Evolutionary conservation across 2,888 invertebrate species (phyloP).

Genomic region (Brenthis daphne): DNA sequence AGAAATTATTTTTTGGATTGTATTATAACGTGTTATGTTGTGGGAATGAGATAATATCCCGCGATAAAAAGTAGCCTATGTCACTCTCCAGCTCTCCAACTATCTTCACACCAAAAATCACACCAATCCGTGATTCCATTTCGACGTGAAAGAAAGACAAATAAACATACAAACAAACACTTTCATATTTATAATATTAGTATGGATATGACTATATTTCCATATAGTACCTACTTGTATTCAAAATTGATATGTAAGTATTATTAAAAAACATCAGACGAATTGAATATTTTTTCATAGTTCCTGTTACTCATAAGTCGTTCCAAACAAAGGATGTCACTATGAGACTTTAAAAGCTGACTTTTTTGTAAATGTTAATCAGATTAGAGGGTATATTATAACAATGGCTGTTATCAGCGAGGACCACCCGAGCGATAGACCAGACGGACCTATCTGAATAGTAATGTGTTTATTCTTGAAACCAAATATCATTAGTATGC

Average conservation of each 20-base stretch:
- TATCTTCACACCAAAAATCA: no score
- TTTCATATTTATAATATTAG: no score
- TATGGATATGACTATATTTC: no score
- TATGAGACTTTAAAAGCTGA: slow-evolving; percentile 29
- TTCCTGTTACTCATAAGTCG: slow-evolving; percentile 14
- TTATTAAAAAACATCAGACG: background rate
- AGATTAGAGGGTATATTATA: slow-evolving; percentile 39
- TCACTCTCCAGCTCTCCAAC: no score
- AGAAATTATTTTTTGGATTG: no score
- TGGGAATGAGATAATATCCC: no score
- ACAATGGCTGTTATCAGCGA: slow-evolving; percentile 33
- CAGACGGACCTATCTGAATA: slow-evolving; percentile 14
- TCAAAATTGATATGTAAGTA: background rate
- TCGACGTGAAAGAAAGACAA: no score
- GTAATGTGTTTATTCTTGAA: slow-evolving; percentile 18
- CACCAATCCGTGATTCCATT: no score
- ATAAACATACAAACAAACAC: no score
- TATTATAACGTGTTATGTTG: no score
- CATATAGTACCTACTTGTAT: background rate
- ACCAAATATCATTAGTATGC: background rate
- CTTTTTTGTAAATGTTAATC: slow-evolving; percentile 38
- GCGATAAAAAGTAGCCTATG: no score
- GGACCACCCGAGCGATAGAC: slow-evolving; percentile 36
- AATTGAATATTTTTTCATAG: slow-evolving; percentile 14
- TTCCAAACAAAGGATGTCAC: slow-evolving; percentile 36